These are phyloP conservation scores for Girardinichthys multiradiatus DNA, from an alignment of 2,113 vertebrate genomes.

Conservation along the genomic window DNA sequence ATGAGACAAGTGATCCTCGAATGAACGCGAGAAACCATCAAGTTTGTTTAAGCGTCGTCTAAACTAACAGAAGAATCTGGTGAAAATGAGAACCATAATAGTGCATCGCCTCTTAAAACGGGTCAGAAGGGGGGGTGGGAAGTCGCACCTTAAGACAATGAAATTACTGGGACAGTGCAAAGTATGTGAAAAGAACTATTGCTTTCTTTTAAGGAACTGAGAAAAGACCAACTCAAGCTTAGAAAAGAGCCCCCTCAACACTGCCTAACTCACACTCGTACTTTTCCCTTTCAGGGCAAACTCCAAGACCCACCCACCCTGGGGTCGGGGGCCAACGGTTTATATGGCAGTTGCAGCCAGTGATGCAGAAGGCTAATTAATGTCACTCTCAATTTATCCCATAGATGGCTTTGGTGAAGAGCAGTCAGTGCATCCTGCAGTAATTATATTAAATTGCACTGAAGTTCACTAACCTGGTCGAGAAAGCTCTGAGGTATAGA, in stretches of 20 bases:
- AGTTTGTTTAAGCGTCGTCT: slow-evolving; percentile 1
- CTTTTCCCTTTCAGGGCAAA: slow-evolving; percentile 4
- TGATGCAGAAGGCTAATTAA: not conserved
- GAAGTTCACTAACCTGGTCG: slow-evolving; percentile 34
- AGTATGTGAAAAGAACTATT: slow-evolving; percentile 66
- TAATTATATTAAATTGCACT: slow-evolving; percentile 17
- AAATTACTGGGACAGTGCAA: slow-evolving; percentile 9
- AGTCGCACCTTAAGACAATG: slow-evolving; percentile 17
- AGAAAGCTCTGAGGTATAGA: slow-evolving; percentile 46
- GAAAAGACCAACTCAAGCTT: slow-evolving; percentile 27
- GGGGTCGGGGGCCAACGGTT: not conserved
- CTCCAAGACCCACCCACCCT: slow-evolving; percentile 7
- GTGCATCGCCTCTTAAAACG: slow-evolving; percentile 48
- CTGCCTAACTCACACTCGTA: not conserved
- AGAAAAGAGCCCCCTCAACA: slow-evolving; percentile 10
- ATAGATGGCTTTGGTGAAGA: slow-evolving; percentile 53
- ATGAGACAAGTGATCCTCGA: slow-evolving; percentile 28
- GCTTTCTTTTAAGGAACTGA: slow-evolving; percentile 73
- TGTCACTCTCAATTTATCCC: slow-evolving; percentile 38
- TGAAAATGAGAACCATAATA: slow-evolving; percentile 23
- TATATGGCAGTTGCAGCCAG: slow-evolving; percentile 17
- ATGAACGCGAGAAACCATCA: not conserved
- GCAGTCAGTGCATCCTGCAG: slow-evolving; percentile 23
- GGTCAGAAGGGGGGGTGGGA: slow-evolving; percentile 16
- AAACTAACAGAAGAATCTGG: slow-evolving; percentile 13